These are phyloP conservation scores for Manis crassicaudata DNA, from an alignment of 2,797 vertebrate species.

Conservation along the genomic window DNA sequence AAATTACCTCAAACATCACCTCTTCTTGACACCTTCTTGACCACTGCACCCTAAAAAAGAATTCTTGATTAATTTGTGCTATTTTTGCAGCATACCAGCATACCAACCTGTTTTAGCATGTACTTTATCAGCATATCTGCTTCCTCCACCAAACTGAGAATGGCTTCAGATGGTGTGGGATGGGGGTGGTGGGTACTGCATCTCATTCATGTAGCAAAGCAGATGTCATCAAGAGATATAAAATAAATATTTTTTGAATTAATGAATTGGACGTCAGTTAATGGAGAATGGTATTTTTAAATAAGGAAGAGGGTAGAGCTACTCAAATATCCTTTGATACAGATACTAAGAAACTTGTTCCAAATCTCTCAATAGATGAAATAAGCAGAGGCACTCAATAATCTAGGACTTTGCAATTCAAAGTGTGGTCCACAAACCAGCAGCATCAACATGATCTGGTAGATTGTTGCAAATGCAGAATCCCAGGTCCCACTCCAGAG, in stretches of 20 bases:
- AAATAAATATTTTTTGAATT: conserved; percentile 42
- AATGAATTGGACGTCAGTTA: conserved; percentile 41
- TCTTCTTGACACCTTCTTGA: conserved; percentile 35
- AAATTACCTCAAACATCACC: background rate
- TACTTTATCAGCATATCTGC: background rate
- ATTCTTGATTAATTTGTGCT: background rate
- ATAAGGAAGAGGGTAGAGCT: background rate
- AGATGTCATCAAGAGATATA: background rate
- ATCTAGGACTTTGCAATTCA: background rate
- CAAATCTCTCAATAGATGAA: background rate
- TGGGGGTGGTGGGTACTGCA: too few relatives aligned
- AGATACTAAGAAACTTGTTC: background rate
- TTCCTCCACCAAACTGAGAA: conserved; percentile 10
- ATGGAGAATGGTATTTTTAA: background rate
- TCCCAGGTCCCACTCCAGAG: background rate
- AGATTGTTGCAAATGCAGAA: background rate
- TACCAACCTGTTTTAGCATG: background rate
- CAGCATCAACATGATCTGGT: background rate
- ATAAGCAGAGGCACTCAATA: background rate
- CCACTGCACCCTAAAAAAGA: background rate
- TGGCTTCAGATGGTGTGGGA: background rate
- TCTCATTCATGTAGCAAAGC: background rate
- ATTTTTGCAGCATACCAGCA: background rate
- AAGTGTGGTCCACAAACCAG: background rate
- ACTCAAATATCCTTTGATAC: conserved; percentile 1